Base-by-base conservation (phyloP, 2,888 invertebrate species). In the Sesia apiformis region DNA sequence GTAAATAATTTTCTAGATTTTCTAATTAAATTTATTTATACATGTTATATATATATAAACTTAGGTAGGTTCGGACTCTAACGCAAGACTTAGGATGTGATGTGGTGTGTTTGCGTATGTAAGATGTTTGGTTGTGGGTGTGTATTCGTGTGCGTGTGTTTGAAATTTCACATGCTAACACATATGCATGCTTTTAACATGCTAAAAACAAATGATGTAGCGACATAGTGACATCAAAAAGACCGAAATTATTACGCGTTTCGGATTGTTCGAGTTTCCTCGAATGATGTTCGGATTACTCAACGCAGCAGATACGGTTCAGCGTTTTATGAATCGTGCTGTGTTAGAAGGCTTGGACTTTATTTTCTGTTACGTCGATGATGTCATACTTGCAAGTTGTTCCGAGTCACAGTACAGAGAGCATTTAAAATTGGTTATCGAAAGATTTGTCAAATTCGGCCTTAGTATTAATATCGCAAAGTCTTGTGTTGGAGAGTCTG, bases 161-260 rank as follows among this genome's bases (percentile, higher is more conserved):
- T 23, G 23, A 23, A 23, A 23, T 23, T 23, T 23, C 23, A 23
- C 23, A n/a, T n/a, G n/a, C n/a, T n/a, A n/a, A n/a, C n/a, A n/a
- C n/a, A n/a, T n/a, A n/a, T n/a, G n/a, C n/a, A n/a, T n/a, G n/a
- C n/a, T n/a, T n/a, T n/a, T n/a, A n/a, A 23, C 23, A 23, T 23
- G 23, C 23, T 23, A 23, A 23, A 23, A 23, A 23, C 23, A 23
- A 1, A 23, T 23, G 23, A 23, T 23, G 23, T 23, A 23, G 23
- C 23, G 23, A 23, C 23, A 23, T 23, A 23, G 23, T 23, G 77
- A 78, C 60, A 61, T 77, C 4, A 63, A 57, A 0, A 79, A 84
- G 57, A 80, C 80, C 0, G 78, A 74, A 0, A 64, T 75, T 3
- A 69, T 60, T 1, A 75, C 76, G 1, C 71, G 72, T 0, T 71